These are phyloP conservation scores for Gryon sp. DNA, from an alignment of 1,140 invertebrate genomes.

Conservation along the genomic window DNA sequence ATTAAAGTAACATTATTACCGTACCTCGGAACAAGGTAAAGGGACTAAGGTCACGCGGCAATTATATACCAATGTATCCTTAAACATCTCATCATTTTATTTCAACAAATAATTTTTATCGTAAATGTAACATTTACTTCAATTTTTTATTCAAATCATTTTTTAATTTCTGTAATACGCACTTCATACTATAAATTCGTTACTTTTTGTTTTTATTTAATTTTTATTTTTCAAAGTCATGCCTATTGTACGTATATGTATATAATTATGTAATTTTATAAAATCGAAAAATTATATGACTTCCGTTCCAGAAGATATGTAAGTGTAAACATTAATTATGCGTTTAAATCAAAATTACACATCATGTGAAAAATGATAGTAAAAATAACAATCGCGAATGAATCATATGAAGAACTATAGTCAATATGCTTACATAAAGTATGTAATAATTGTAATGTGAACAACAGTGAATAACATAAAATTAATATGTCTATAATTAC, in stretches of 20 bases:
- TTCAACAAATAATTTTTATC: too few relatives aligned
- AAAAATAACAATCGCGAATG: conserved; percentile 13
- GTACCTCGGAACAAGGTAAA: conserved; percentile 38
- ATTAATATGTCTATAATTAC: too few relatives aligned
- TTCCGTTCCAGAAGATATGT: conserved; percentile 4
- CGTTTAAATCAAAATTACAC: not conserved
- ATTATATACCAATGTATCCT: conserved; percentile 18
- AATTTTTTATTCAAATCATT: too few relatives aligned
- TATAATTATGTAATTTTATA: too few relatives aligned
- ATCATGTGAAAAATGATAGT: not conserved
- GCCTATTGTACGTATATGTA: too few relatives aligned
- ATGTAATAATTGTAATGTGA: conserved; percentile 9
- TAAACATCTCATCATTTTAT: not conserved
- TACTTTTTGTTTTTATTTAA: too few relatives aligned
- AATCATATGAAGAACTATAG: conserved; percentile 7
- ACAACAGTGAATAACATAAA: too few relatives aligned
- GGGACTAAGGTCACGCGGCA: conserved; percentile 33
- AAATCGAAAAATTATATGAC: too few relatives aligned
- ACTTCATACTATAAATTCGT: too few relatives aligned
- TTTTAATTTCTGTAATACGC: too few relatives aligned
- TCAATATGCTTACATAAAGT: conserved; percentile 18
- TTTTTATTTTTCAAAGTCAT: too few relatives aligned
- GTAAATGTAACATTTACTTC: too few relatives aligned
- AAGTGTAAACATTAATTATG: conserved; percentile 6
- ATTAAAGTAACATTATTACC: conserved; percentile 21